Percentiles rank a stretch among this genome's conserved stretches.
phyloP scores from a whole-genome alignment of 2,888 invertebrate genomes.

The Amiota mariae region DNA sequence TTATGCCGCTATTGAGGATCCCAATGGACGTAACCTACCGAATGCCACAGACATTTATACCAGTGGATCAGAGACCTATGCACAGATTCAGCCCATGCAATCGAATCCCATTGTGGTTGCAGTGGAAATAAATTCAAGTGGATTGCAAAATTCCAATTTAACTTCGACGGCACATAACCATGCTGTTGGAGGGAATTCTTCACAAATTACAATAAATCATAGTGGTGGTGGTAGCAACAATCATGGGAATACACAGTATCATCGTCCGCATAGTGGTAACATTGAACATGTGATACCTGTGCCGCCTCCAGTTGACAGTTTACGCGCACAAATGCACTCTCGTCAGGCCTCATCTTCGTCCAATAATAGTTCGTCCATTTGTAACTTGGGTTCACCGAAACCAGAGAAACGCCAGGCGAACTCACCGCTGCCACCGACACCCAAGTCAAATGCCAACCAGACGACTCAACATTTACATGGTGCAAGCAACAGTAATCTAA shows the following conservation, averaged over 20 bases:
- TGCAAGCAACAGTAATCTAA: conserved; percentile 70
- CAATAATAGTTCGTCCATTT: conserved; percentile 79
- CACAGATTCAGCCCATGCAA: conserved; percentile 82
- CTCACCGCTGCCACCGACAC: conserved; percentile 89
- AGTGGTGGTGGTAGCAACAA: conserved; percentile 15
- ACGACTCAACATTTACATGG: conserved; percentile 52
- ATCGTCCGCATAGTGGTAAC: conserved; percentile 44
- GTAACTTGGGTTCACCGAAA: conserved; percentile 88
- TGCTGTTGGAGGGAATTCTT: conserved; percentile 34
- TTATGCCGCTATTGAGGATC: conserved; percentile 92
- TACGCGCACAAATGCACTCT: conserved; percentile 77
- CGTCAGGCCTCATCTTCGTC: conserved; percentile 77
- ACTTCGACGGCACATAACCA: conserved; percentile 23
- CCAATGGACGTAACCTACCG: conserved; percentile 70
- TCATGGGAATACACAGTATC: conserved; percentile 4
- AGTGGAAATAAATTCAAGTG: conserved; percentile 71
- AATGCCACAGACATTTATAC: conserved; percentile 78
- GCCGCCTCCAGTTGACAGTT: conserved; percentile 78
- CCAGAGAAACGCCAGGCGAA: conserved; percentile 93
- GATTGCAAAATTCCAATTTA: conserved; percentile 36
- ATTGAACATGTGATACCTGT: conserved; percentile 60
- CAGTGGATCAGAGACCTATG: conserved; percentile 89
- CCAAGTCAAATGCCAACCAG: conserved; percentile 71
- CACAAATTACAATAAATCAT: conserved; percentile 8
- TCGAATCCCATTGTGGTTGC: conserved; percentile 72